Percentiles rank a stretch among this genome's conserved stretches.
Evolutionary conservation across 2,888 invertebrate genomes (phyloP).

Genomic region (Ophonus ardosiacus): DNA sequence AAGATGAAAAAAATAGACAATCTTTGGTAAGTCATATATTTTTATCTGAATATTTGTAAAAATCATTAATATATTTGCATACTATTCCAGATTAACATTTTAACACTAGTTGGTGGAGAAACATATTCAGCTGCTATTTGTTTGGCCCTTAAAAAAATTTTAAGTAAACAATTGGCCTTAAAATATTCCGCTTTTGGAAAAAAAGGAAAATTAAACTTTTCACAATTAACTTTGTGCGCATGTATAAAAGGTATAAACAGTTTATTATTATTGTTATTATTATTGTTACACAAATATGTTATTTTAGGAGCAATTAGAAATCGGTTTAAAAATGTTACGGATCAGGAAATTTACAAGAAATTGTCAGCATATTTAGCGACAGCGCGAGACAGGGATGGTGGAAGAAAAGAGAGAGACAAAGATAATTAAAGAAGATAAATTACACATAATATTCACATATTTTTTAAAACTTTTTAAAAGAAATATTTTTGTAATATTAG

Average conservation of each 20-base stretch:
- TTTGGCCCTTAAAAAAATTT: neutral
- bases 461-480: too few relatives aligned
- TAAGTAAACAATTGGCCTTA: slow-evolving; percentile 16
- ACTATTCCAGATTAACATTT: neutral
- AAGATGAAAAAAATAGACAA: too few relatives aligned
- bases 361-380: neutral
- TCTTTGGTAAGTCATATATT: too few relatives aligned
- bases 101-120: neutral
- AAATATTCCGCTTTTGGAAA: slow-evolving; percentile 16
- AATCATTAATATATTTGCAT: too few relatives aligned
- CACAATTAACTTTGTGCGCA: neutral
- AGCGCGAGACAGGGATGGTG: neutral
- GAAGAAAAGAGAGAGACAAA: slow-evolving; percentile 1
- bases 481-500: too few relatives aligned
- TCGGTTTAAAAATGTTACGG: neutral
- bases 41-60: too few relatives aligned
- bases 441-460: too few relatives aligned
- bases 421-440: too few relatives aligned
- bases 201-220: slow-evolving; percentile 31
- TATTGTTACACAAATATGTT: neutral
- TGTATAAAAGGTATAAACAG: slow-evolving; percentile 1
- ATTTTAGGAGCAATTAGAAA: neutral
- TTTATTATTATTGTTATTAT: neutral
- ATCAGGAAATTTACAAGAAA: slow-evolving; percentile 4
- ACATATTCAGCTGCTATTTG: neutral